phyloP scores from a whole-genome alignment of 2,797 vertebrate species.

The Steatocranus sp. region DNA sequence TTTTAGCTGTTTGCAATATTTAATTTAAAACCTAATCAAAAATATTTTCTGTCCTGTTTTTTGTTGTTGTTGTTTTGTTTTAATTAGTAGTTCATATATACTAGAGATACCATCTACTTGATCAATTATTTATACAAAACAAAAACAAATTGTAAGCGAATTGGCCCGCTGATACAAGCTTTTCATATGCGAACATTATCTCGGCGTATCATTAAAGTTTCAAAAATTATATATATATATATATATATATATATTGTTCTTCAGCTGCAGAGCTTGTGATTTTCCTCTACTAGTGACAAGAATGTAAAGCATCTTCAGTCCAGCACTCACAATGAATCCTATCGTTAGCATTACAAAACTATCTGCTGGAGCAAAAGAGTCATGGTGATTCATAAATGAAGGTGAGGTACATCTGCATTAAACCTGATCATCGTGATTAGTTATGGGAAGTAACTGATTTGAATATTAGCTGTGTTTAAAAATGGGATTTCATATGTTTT shows the following conservation, averaged over 20 bases:
- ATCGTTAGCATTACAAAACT: background rate
- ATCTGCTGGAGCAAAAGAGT: background rate
- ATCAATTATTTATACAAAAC: background rate
- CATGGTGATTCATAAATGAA: background rate
- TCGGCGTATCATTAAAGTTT: background rate
- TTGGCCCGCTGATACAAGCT: rapidly evolving
- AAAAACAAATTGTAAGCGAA: background rate
- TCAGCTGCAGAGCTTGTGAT: background rate
- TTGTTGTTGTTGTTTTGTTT: background rate
- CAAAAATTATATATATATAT: background rate
- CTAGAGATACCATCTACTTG: background rate
- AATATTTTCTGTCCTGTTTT: background rate
- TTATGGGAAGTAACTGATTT: background rate
- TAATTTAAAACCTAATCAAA: background rate
- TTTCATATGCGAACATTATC: background rate
- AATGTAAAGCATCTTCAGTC: background rate
- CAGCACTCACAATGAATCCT: background rate
- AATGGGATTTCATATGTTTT: background rate
- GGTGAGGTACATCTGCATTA: background rate
- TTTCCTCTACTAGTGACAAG: background rate
- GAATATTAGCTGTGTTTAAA: background rate
- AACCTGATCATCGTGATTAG: background rate
- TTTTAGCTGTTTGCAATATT: background rate
- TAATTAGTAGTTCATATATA: background rate
- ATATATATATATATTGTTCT: background rate